Percentiles rank a stretch among this genome's conserved stretches.
Evolutionary conservation across 2,888 invertebrate genomes (phyloP).

Genomic region (Tetropium fuscum): DNA sequence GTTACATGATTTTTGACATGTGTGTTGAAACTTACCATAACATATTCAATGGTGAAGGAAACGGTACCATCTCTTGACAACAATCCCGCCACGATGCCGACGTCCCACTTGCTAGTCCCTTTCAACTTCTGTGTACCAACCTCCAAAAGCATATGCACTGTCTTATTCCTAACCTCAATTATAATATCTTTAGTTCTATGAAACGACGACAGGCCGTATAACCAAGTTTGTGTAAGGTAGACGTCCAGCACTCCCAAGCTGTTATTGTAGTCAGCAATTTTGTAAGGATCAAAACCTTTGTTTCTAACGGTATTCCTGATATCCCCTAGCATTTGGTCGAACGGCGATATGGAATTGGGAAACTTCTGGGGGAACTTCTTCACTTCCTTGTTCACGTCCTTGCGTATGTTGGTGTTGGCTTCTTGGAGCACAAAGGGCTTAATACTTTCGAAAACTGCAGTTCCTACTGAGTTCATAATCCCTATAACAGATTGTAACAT

Average conservation of each 20-base stretch:
- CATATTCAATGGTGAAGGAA: constrained; percentile 83
- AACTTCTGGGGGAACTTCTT: constrained; percentile 79
- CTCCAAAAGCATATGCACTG: constrained; percentile 75
- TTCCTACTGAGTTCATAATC: constrained; percentile 84
- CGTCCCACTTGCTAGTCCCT: constrained; percentile 84
- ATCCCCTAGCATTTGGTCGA: constrained; percentile 86
- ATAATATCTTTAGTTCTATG: constrained; percentile 85
- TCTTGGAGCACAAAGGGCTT: constrained; percentile 86
- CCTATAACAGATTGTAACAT: no score
- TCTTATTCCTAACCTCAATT: constrained; percentile 79
- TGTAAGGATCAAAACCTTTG: constrained; percentile 81
- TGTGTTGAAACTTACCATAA: constrained; percentile 66
- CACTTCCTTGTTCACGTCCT: constrained; percentile 80
- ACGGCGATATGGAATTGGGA: constrained; percentile 87
- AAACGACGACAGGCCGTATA: constrained; percentile 84
- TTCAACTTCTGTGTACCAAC: constrained; percentile 84
- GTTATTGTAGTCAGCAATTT: constrained; percentile 79
- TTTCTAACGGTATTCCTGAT: constrained; percentile 76
- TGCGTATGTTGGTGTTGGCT: constrained; percentile 80
- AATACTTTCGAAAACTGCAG: constrained; percentile 86
- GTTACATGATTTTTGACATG: no score
- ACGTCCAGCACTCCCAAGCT: constrained; percentile 78
- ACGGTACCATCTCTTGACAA: constrained; percentile 79
- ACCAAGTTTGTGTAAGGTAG: constrained; percentile 79
- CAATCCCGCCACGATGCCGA: constrained; percentile 76